Conservation (phyloP, 2,888 invertebrate species). For the Drosophila demipolita region DNA sequence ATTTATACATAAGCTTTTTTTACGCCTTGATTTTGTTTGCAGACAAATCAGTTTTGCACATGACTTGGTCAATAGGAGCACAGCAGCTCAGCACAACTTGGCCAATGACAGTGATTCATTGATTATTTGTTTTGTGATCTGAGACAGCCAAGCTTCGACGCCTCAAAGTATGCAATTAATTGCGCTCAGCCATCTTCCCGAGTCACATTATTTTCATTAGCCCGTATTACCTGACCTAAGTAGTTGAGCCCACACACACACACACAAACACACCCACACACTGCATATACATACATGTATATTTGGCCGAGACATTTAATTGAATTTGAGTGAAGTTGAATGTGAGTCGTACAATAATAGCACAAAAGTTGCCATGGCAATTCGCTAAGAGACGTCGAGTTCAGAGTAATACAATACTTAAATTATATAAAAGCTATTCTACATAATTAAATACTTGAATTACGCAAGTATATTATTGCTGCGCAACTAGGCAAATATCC, state of each 20-base stretch:
- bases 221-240: slow-evolving; percentile 3
- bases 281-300: neutral
- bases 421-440: neutral
- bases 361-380: slow-evolving; percentile 41
- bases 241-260: neutral
- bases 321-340: slow-evolving; percentile 30
- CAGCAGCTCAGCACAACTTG: neutral
- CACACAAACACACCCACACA: neutral
- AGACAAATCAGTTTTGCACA: slow-evolving; percentile 32
- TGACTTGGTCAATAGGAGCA: slow-evolving; percentile 22
- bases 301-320: slow-evolving; percentile 24
- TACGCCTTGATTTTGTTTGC: slow-evolving; percentile 8
- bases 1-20: neutral
- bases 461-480: neutral
- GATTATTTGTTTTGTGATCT: slow-evolving; percentile 12
- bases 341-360: slow-evolving; percentile 34
- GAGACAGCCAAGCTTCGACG: slow-evolving; percentile 28
- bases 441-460: neutral
- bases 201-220: slow-evolving; percentile 3
- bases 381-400: slow-evolving; percentile 9
- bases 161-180: slow-evolving; percentile 59
- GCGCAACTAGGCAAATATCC: neutral
- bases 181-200: slow-evolving; percentile 16
- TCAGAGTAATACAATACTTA: slow-evolving; percentile 18
- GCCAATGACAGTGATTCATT: slow-evolving; percentile 22